Base-by-base conservation (phyloP, 2,113 vertebrate species). In the Microcebus murinus region DNA sequence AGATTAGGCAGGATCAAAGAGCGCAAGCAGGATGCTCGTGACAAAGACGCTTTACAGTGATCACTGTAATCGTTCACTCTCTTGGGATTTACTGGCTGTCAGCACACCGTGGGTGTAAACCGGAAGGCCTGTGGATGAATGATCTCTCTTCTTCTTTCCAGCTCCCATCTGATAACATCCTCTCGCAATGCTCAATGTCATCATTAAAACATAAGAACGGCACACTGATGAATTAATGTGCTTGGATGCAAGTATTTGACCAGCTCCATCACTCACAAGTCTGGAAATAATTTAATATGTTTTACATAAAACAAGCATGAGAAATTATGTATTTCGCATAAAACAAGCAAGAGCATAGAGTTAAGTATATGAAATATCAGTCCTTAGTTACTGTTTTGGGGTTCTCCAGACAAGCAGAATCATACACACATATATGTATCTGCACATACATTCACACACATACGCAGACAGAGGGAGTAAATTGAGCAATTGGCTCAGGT, bases 1-100 rank as follows among this genome's bases (percentile, higher is more conserved):
- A 92, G 97, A 97, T 50, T 12, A 89, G 98, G 89, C 97, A 96
- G 83, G 91, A 86, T 67, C 61, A 71, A 73, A 48, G 86, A 91
- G 76, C 91, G 55, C 50, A 48, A 76, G 80, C 85, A 85, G 93
- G 94, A 91, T 77, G 91, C 91, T 90, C 52, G 2, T 8, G 70
- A 95, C 89, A 97, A 91, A 91, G 92, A 34, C 48, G 36, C 52
- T 42, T 88, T 34, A 81, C 57, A 88, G 52, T 86, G 13, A 74
- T 17, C 85, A 14, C 61, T 11, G 0, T 12, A 11, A 83, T 52
- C n/a, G 86, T 63, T 96, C 96, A 81, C 39, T 52, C 63, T 36
- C 6, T 31, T 73, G 95, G 96, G 94, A 97, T 98, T 96, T 79
- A 39, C 70, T 67, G 82, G 95, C 92, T 90, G 87, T 84, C 48